Conservation (phyloP, 2,888 invertebrate species). For the Abrostola triplasia region DNA sequence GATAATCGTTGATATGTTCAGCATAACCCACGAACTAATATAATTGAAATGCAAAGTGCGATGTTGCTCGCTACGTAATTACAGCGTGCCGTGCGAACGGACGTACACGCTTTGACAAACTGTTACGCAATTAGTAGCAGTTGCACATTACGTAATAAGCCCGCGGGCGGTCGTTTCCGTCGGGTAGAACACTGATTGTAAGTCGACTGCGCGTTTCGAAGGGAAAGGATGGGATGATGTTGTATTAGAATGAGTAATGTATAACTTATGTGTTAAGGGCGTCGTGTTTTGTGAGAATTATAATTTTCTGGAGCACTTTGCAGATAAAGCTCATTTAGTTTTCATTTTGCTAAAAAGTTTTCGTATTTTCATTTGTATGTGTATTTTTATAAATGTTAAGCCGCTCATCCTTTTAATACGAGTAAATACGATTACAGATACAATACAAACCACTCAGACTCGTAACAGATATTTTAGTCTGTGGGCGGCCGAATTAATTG, state of each 20-base stretch:
- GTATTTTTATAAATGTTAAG: not conserved
- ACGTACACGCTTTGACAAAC: constrained; percentile 70
- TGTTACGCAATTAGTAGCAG: constrained; percentile 67
- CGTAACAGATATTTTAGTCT: too few species aligned
- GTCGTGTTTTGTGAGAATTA: not conserved
- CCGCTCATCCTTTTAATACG: too few species aligned
- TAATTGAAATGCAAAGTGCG: constrained; percentile 67
- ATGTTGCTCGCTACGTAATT: constrained; percentile 61
- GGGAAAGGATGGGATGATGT: not conserved
- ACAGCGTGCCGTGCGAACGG: constrained; percentile 56
- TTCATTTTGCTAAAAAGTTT: not conserved
- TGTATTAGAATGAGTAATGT: not conserved
- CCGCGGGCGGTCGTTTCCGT: constrained; percentile 39
- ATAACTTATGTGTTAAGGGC: not conserved
- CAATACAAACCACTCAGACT: too few species aligned
- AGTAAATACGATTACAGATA: too few species aligned
- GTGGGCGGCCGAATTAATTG: too few species aligned
- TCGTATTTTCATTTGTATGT: not conserved
- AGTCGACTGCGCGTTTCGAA: constrained; percentile 12
- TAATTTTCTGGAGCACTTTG: not conserved
- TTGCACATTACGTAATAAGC: constrained; percentile 66
- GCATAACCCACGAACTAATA: constrained; percentile 29
- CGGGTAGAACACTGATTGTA: constrained; percentile 24
- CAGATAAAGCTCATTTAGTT: constrained; percentile 4
- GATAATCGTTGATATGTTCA: constrained; percentile 22